phyloP scores from a whole-genome alignment of 2,797 vertebrate species.

The Mus spretus region DNA sequence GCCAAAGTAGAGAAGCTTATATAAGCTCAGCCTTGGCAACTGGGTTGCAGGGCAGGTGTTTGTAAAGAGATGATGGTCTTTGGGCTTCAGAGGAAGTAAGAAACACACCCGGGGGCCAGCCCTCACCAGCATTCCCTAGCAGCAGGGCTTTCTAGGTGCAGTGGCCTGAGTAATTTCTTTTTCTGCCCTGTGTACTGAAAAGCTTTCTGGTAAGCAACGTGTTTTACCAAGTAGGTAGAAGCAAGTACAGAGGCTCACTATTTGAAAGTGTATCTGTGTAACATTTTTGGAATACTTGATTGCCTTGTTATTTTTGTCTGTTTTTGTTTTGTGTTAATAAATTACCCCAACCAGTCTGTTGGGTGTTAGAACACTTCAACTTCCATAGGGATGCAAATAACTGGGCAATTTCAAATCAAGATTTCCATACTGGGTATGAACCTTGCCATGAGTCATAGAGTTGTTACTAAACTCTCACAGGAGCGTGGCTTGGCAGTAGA shows the following conservation, averaged over 20 bases:
- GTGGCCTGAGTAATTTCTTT: background rate
- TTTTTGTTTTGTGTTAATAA: slow-evolving; percentile 36
- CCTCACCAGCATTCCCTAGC: background rate
- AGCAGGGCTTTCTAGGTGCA: slow-evolving; percentile 9
- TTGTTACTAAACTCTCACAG: slow-evolving; percentile 57
- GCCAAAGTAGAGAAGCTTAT: slow-evolving; percentile 16
- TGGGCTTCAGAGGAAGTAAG: background rate
- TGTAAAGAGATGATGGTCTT: background rate
- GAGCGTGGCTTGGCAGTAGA: slow-evolving; percentile 18
- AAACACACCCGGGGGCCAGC: background rate
- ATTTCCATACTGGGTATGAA: background rate
- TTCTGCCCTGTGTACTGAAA: slow-evolving; percentile 17
- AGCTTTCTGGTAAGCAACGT: background rate
- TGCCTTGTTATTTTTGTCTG: slow-evolving; percentile 8
- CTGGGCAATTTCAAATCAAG: background rate
- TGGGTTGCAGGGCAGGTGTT: background rate
- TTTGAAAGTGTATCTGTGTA: slow-evolving; percentile 62
- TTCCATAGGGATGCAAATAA: slow-evolving; percentile 19
- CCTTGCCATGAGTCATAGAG: slow-evolving; percentile 15
- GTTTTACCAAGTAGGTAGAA: slow-evolving; percentile 15
- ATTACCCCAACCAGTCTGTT: background rate
- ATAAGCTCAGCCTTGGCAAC: background rate
- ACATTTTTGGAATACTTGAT: slow-evolving; percentile 46
- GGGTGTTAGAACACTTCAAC: slow-evolving; percentile 14
- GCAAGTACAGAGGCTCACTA: background rate